Percentiles rank a stretch among this genome's conserved stretches.
phyloP scores from a whole-genome alignment of 2,797 vertebrate genomes.

The Falco cherrug region DNA sequence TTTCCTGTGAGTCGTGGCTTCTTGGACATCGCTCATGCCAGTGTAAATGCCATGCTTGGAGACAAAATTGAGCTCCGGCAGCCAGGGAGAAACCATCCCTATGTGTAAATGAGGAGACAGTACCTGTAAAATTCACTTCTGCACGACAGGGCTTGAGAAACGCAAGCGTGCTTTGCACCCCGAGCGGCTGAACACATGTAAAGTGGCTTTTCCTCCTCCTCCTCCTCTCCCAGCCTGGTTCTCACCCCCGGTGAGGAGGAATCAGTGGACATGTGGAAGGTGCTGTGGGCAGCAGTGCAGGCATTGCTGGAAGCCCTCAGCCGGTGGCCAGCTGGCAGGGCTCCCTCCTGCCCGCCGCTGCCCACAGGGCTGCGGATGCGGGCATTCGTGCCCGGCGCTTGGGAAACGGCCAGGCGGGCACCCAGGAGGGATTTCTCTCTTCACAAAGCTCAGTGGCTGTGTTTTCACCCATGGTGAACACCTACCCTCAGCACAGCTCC shows the following conservation, averaged over 20 bases:
- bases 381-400: fast-evolving
- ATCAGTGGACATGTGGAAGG: background rate
- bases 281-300: background rate
- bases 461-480: fast-evolving
- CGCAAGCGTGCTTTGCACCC: fast-evolving
- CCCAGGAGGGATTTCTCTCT: fast-evolving
- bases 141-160: background rate
- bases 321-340: slow-evolving; percentile 35
- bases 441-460: background rate
- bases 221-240: background rate
- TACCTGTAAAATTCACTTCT: background rate
- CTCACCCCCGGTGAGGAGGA: fast-evolving
- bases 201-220: background rate
- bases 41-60: background rate
- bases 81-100: background rate
- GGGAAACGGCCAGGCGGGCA: background rate
- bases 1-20: background rate
- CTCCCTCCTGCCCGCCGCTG: background rate
- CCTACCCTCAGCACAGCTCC: background rate
- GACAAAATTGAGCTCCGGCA: background rate
- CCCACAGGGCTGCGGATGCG: fast-evolving
- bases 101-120: fast-evolving
- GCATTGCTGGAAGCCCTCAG: background rate
- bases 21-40: background rate
- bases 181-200: fast-evolving